Conservation (phyloP, 2,113 vertebrate genomes). For the Sus scrofa region DNA sequence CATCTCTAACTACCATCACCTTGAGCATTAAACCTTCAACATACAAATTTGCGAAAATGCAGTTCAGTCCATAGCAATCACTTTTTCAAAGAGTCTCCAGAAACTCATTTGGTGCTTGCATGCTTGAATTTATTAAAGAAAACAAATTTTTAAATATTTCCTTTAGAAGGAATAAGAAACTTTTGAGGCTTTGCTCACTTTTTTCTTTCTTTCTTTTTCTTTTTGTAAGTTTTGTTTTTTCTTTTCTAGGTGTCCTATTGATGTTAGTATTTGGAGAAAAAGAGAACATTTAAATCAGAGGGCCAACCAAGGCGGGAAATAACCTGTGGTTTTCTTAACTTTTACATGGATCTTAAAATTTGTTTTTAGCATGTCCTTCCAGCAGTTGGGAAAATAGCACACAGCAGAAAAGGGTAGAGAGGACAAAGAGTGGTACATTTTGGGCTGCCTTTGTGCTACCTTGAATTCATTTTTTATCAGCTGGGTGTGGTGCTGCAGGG, state of each 20-base stretch:
- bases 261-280: background rate
- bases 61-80: background rate
- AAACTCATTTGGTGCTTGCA: background rate
- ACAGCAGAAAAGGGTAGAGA: background rate
- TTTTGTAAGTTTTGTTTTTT: background rate
- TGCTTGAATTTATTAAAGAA: background rate
- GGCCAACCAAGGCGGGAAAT: background rate
- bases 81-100: background rate
- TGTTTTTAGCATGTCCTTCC: background rate
- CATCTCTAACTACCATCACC: background rate
- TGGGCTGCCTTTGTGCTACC: background rate
- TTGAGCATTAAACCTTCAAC: background rate
- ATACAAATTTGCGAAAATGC: background rate
- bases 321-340: background rate
- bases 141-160: background rate
- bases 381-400: background rate
- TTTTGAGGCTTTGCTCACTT: background rate
- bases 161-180: background rate
- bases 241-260: background rate
- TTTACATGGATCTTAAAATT: background rate
- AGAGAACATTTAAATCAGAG: background rate
- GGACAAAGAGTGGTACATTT: background rate
- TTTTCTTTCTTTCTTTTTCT: background rate
- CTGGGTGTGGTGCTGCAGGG: fast-evolving
- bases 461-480: background rate